Base-by-base conservation (phyloP, 2,888 invertebrate species). In the Pinctada fucata region DNA sequence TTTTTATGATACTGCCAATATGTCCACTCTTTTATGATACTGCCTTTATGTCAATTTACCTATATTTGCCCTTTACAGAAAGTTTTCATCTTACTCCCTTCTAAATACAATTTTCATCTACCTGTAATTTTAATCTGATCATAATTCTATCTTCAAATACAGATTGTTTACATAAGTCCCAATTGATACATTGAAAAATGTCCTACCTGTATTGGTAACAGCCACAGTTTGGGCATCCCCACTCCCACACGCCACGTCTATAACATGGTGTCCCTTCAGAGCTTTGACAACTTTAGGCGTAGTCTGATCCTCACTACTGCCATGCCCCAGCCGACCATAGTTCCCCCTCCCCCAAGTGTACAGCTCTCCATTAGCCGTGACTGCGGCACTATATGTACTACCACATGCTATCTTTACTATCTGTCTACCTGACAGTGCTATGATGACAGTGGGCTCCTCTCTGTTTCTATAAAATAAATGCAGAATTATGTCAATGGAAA, bases 341-440 rank as follows among this genome's bases (percentile, higher is more conserved):
- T 97, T 94, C 0, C 98, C 98, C 93, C 97, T 97, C 71, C 98
- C 98, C 98, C 98, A 99, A 0, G 97, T 98, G 91, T 96, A 96
- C n/a, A 98, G 94, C 85, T 97, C 96, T 31, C 98, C 98, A 8
- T 95, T 94, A 31, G 95, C 95, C 0, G 97, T 97, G 71, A 99
- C 95, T 4, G 97, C 97, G 2, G 98, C 97, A 16, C 97, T 97
- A 92, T 98, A 98, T 8, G 97, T 97, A 73, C 97, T 97, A 1
- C 98, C 98, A 91, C 98, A 98, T 0, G 97, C 96, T 75, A 99
- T 96, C 80, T 97, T 96, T 0, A 96, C 94, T 72, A 98, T 95
- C 77, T 91, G 90, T 82, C 96, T 95, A 0, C 97, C 97, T 45
- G 96, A 95, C 13, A 98, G 93, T 0, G 95, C 95, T 82, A 97